Evolutionary conservation across 2,888 invertebrate genomes (phyloP).

Genomic region (Bimastos eiseni): DNA sequence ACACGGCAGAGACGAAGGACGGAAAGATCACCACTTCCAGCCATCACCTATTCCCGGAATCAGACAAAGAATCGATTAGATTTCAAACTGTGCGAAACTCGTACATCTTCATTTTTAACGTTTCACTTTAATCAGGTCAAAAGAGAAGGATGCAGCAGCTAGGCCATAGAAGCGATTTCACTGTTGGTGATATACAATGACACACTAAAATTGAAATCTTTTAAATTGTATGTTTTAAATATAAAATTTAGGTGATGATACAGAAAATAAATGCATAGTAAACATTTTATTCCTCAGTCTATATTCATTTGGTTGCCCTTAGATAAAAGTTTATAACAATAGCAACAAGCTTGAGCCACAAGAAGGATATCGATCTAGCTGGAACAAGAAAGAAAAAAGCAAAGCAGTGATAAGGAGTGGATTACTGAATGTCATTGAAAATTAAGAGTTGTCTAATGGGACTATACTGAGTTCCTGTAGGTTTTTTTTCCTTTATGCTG

Average conservation of each 20-base stretch:
- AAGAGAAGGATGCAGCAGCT: too few relatives aligned
- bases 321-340: background rate
- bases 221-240: background rate
- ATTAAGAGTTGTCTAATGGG: too few relatives aligned
- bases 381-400: too few relatives aligned
- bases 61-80: background rate
- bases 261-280: background rate
- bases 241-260: background rate
- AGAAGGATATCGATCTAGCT: too few relatives aligned
- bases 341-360: background rate
- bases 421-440: too few relatives aligned
- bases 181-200: background rate
- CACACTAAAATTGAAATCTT: background rate
- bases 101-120: background rate
- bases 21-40: conserved; percentile 87
- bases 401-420: too few relatives aligned
- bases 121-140: background rate
- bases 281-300: background rate
- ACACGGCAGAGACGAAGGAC: conserved; percentile 81
- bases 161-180: too few relatives aligned
- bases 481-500: too few relatives aligned
- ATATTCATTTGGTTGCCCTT: background rate
- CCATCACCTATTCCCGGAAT: conserved; percentile 71
- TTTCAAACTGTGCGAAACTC: background rate
- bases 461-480: too few relatives aligned